Base-by-base conservation (phyloP, 2,888 invertebrate genomes). In the Nymphalis polychloros region DNA sequence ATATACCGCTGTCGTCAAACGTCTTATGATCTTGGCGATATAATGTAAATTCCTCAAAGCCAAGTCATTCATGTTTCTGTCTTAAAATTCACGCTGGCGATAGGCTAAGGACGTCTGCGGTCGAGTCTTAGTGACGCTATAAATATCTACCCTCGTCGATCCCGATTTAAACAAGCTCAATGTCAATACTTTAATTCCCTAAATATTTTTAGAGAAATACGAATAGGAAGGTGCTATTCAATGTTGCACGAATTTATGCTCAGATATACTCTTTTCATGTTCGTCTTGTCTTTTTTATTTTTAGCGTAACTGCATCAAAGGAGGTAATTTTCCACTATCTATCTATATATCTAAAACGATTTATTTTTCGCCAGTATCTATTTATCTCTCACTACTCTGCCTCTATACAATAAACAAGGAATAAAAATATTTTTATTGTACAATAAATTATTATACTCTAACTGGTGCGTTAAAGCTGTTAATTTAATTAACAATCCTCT, bases 141-240 rank as follows among this genome's bases (percentile, higher is more conserved):
- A 89, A 88, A 90, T 90, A 90, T 82, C 85, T 82, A 84, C 86
- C 87, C 86, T 87, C 83, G 77, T 70, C 73, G 74, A 72, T 80
- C 80, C 79, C 76, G 76, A 86, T 86, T 86, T 84, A 84, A 85
- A 84, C 76, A 71, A 78, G 77, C 85, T 86, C 91, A 91, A 90
- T 91, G 90, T 89, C 90, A 90, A 80, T 77, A 78, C 72, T 78
- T 78, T 69, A 78, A 80, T 82, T 82, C 77, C 78, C 75, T 73
- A 73, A 76, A 73, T 87, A 87, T 87, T 85, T 84, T 81, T 83
- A 82, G 41, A 49, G 23, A 41, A 61, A 47, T n/a, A 69, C 50
- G 64, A 53, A 62, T 27, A 62, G 59, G 59, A 48, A 57, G 46
- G 61, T 59, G 7, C 17, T 31, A 47, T 60, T 65, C 19, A 16